phyloP scores from a whole-genome alignment of 2,113 vertebrate genomes.

The Cettia cetti region DNA sequence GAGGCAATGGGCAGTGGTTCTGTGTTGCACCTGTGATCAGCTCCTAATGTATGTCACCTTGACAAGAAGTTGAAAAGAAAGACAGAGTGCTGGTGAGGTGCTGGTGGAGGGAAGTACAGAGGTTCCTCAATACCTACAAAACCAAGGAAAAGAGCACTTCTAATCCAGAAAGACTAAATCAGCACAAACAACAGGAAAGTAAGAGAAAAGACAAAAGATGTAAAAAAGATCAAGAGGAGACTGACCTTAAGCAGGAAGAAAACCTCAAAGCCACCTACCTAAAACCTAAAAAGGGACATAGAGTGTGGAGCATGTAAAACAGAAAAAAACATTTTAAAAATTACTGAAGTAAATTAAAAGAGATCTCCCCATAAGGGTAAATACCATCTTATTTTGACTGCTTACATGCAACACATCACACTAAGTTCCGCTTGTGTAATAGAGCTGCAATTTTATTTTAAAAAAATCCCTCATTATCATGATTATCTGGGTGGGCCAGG shows the following conservation, averaged over 20 bases:
- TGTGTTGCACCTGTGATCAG: background rate
- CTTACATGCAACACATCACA: fast-evolving
- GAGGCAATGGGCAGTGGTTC: background rate
- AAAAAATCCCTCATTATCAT: background rate
- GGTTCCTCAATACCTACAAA: background rate
- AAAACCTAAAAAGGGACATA: background rate
- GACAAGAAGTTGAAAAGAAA: background rate
- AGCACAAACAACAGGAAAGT: background rate
- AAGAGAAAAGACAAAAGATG: background rate
- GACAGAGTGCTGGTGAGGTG: background rate
- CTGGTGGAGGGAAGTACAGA: background rate
- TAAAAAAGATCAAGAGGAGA: background rate
- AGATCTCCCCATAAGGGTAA: background rate
- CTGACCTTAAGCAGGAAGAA: background rate
- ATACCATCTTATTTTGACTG: background rate
- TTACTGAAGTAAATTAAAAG: background rate
- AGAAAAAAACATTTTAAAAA: background rate
- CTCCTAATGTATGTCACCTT: background rate
- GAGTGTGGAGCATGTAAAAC: fast-evolving
- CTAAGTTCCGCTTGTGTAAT: background rate
- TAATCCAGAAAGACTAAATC: background rate
- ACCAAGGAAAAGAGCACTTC: background rate
- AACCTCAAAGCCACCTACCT: background rate
- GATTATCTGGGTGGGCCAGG: background rate
- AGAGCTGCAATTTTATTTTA: background rate